phyloP scores from a whole-genome alignment of 2,797 vertebrate genomes.

The Hydrolagus colliei region DNA sequence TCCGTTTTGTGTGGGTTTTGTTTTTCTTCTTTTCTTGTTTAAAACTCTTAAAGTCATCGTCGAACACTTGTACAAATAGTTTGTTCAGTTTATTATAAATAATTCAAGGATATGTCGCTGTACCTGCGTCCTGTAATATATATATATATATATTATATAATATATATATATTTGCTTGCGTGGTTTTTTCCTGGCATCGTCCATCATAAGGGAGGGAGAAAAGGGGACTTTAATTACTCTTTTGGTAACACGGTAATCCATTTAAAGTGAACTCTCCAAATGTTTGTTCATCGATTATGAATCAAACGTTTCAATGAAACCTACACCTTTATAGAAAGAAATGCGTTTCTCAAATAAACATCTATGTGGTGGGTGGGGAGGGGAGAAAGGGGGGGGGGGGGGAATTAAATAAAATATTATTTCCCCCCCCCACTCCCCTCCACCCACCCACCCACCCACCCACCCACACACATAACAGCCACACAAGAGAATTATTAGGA shows the following conservation, averaged over 20 bases:
- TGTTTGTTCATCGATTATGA: constrained; percentile 22
- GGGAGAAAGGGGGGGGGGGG: too few species aligned
- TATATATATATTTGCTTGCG: too few species aligned
- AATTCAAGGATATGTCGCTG: constrained; percentile 18
- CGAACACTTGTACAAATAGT: constrained; percentile 30
- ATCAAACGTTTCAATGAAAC: constrained; percentile 40
- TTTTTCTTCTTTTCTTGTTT: too few species aligned
- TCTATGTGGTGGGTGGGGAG: constrained; percentile 46
- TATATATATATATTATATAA: too few species aligned
- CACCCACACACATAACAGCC: constrained; percentile 43
- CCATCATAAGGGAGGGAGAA: constrained; percentile 6
- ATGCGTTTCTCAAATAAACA: constrained; percentile 60
- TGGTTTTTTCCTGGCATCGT: too few species aligned
- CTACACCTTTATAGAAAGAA: constrained; percentile 51
- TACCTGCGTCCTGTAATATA: constrained; percentile 22
- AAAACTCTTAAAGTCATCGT: constrained; percentile 13
- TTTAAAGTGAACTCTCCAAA: constrained; percentile 17
- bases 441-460: too few species aligned
- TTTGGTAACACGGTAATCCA: not conserved
- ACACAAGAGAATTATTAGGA: constrained; percentile 70
- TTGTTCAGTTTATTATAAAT: constrained; percentile 29
- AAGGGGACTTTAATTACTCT: constrained; percentile 11
- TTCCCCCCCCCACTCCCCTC: constrained; percentile 38
- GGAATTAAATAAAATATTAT: constrained; percentile 45
- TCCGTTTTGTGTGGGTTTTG: not conserved